A percentile compares a stretch with the other conserved stretches of the same genome.
Conservation (phyloP, 2,888 invertebrate genomes). For the Diloba caeruleocephala region DNA sequence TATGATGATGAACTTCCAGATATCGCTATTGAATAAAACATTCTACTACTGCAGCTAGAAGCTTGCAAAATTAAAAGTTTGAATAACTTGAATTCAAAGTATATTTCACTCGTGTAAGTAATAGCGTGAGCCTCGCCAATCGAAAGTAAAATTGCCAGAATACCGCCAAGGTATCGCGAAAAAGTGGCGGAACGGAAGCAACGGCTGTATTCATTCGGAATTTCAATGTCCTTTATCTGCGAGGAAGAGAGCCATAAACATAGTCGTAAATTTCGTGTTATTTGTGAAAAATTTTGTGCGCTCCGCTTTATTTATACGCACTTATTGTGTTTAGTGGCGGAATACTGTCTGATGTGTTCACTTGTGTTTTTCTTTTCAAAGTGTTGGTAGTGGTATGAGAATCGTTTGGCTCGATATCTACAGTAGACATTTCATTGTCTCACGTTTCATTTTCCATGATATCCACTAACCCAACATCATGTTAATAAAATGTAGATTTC, state of each 20-base stretch:
- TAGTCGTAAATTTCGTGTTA: conserved; percentile 81
- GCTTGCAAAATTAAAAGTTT: no score
- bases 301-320: conserved; percentile 52
- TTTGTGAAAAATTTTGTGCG: conserved; percentile 69
- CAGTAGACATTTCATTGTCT: no score
- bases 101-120: no score
- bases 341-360: conserved; percentile 17
- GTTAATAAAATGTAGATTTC: no score
- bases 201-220: conserved; percentile 73
- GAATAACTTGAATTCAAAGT: no score
- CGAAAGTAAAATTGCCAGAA: conserved; percentile 42
- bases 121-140: conserved; percentile 3
- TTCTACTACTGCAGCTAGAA: no score
- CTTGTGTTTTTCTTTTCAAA: not conserved
- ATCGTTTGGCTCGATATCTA: no score
- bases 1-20: no score
- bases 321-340: conserved; percentile 50
- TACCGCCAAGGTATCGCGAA: conserved; percentile 57
- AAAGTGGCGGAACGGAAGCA: conserved; percentile 58
- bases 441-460: no score
- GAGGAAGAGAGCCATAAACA: conserved; percentile 78
- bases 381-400: no score
- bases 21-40: no score
- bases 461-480: no score
- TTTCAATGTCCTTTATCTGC: conserved; percentile 82